These are phyloP conservation scores for Oscheius onirici DNA, from an alignment of 2,888 invertebrate genomes.

Conservation along the genomic window DNA sequence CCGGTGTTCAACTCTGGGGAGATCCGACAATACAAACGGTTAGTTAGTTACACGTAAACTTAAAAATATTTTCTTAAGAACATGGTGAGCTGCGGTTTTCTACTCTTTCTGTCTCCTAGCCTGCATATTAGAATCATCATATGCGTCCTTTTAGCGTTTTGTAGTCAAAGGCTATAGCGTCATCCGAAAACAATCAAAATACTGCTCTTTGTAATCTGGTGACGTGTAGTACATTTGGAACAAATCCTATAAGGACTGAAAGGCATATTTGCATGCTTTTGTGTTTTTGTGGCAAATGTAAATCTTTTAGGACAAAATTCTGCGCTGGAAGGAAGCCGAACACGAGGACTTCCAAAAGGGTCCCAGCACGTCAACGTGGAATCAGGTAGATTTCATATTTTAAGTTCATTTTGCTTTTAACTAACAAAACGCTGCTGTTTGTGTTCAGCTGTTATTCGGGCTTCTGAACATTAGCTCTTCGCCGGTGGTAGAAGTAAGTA, in stretches of 20 bases:
- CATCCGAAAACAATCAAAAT: too few relatives aligned
- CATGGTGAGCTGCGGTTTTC: too few relatives aligned
- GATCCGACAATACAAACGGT: conserved; percentile 26
- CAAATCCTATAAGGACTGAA: background rate
- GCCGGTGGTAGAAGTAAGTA: conserved; percentile 28
- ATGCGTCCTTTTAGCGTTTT: too few relatives aligned
- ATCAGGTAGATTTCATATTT: conserved; percentile 15
- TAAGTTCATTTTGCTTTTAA: conserved; percentile 20
- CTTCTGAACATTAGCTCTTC: conserved; percentile 26
- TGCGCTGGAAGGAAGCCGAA: conserved; percentile 45
- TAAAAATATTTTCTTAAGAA: background rate
- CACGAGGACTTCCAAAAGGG: conserved; percentile 33
- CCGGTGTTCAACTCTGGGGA: conserved; percentile 26
- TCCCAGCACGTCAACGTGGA: conserved; percentile 26
- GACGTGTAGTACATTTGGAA: too few relatives aligned
- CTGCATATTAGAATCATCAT: too few relatives aligned
- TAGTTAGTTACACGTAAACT: background rate
- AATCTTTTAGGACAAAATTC: conserved; percentile 34
- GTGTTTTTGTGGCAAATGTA: background rate
- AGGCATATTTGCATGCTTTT: background rate
- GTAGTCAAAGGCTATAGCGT: too few relatives aligned
- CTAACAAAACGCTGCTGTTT: conserved; percentile 26
- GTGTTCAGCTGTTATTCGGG: conserved; percentile 26
- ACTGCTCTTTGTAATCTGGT: too few relatives aligned
- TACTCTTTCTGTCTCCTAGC: too few relatives aligned